Base-by-base conservation (phyloP, 2,797 vertebrate genomes). In the Dipus sagitta region DNA sequence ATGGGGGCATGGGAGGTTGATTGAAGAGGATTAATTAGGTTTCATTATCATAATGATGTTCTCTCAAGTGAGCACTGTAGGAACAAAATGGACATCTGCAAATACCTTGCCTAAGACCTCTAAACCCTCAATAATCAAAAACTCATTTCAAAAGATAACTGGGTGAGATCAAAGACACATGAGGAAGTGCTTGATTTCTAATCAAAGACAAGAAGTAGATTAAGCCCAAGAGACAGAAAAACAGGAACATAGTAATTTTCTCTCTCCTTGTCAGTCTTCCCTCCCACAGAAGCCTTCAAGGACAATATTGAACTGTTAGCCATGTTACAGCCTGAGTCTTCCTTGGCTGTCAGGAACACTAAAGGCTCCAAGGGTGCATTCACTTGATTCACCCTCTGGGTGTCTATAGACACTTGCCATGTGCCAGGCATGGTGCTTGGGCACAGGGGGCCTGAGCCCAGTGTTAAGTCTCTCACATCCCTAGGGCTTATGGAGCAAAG, bases 11-110 rank as follows among this genome's bases (percentile, higher is more conserved):
- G 86, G 77, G 95, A 71, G 82, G 93, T 79, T 96, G 92, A 93
- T 96, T 97, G 79, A 96, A 94, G 85, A 92, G 78, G 74, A 83
- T 79, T 94, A 97, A 97, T 97, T 95, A 88, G 60, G 86, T 86
- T 65, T 92, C 92, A 68, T 96, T 96, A 96, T 96, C 3, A 0
- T 94, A 95, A 96, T 78, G 90, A 90, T 80, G 85, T 60, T 26
- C 65, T 95, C 94, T 95, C 71, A 52, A 90, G 92, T 82, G 95
- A 96, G 86, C 91, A 95, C 62, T 47, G 32, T 82, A 92, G 58
- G 54, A 92, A 68, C 60, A 94, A 94, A 97, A 94, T 84, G 89
- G 42, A 78, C 81, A 90, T 54, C 82, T 87, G 68, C 18, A 82
- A 92, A 52, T 9, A 38, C 47, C 85, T 85, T 88, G 17, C 42